phyloP scores from a whole-genome alignment of 2,113 vertebrate species.

The Ceratotherium simum region DNA sequence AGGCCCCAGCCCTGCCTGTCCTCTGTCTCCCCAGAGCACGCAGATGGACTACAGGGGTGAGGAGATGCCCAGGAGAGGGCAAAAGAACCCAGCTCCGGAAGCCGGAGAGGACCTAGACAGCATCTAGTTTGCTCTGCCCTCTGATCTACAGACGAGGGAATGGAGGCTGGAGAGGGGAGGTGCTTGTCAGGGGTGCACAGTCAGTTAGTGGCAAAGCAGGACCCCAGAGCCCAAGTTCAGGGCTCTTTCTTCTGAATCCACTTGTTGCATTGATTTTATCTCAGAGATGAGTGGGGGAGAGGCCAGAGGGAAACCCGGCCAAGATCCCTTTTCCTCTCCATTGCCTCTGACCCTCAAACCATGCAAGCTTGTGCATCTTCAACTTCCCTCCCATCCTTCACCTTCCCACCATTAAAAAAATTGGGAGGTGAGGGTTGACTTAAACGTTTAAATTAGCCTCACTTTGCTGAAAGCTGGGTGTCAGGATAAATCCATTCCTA shows the following conservation, averaged over 20 bases:
- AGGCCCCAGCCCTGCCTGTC: neutral
- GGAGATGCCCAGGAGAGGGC: neutral
- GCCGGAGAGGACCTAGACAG: neutral
- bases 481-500: conserved; percentile 76
- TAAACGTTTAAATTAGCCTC: conserved; percentile 80
- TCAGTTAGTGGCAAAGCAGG: neutral
- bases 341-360: neutral
- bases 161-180: neutral
- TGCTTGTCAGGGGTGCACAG: neutral
- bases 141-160: neutral
- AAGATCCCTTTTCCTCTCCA: neutral
- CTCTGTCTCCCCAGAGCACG: neutral
- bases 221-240: neutral
- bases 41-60: neutral
- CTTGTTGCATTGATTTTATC: neutral
- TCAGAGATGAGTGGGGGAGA: neutral
- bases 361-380: neutral
- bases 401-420: conserved; percentile 46
- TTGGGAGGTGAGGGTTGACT: conserved; percentile 31
- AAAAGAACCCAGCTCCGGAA: neutral
- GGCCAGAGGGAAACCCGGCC: neutral
- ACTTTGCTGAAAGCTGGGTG: conserved; percentile 76
- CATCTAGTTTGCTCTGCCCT: neutral
- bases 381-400: neutral
- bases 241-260: neutral